Percentiles rank a stretch among this genome's conserved stretches.
Evolutionary conservation across 2,888 invertebrate species (phyloP).

Genomic region (Calameuta idolon): DNA sequence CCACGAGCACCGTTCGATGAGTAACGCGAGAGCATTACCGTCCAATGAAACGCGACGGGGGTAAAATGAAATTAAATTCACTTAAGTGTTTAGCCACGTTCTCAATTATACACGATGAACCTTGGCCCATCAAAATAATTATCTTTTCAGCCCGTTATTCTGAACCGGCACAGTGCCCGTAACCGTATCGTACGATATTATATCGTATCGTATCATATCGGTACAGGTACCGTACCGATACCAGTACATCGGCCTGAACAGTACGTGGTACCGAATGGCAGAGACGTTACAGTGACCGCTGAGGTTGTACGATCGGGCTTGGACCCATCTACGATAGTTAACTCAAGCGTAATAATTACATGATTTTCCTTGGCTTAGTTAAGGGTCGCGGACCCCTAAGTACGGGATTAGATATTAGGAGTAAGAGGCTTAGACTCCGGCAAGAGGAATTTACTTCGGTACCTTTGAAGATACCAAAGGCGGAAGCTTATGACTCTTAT

Average conservation of each 20-base stretch:
- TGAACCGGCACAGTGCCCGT: constrained; percentile 24
- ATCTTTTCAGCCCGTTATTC: constrained; percentile 56
- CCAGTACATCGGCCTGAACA: not conserved
- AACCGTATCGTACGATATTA: constrained; percentile 10
- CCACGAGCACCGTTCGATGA: not conserved
- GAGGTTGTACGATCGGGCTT: constrained; percentile 27
- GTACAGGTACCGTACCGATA: not conserved
- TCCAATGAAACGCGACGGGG: constrained; percentile 6
- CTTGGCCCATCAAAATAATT: constrained; percentile 60
- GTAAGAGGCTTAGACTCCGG: constrained; percentile 22
- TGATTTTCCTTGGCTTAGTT: constrained; percentile 52
- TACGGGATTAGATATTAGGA: constrained; percentile 53
- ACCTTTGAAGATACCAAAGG: constrained; percentile 11
- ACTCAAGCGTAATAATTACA: constrained; percentile 62
- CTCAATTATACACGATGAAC: constrained; percentile 63
- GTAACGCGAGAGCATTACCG: not conserved
- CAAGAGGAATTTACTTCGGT: constrained; percentile 20
- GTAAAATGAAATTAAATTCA: constrained; percentile 61
- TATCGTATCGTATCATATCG: not conserved
- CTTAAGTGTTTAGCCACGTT: constrained; percentile 62
- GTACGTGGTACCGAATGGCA: constrained; percentile 15
- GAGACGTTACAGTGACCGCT: constrained; percentile 36
- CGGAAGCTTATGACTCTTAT: constrained; percentile 23
- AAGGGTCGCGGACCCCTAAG: constrained; percentile 43
- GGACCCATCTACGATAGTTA: constrained; percentile 44